Evolutionary conservation across 2,888 invertebrate species (phyloP), one percentile per base, ranked within the genome.

Genomic region (Andrena flavipes): DNA sequence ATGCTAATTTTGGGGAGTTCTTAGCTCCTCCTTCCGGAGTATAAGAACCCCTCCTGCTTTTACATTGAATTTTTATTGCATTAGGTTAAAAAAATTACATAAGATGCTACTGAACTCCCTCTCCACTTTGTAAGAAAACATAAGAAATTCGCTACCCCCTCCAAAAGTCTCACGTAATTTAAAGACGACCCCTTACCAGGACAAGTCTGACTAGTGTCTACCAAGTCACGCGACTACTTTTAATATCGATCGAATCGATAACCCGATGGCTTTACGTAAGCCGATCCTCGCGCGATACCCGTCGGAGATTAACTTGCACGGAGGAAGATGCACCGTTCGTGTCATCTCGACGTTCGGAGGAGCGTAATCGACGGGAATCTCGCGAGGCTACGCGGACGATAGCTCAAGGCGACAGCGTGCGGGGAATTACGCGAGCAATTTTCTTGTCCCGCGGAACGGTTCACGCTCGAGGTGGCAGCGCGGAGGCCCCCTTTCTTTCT

Each of bases 211-310:
- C 63, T 23, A 30, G 30, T 51, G 35, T 33, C 30, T 51, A 42
- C 42, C 42, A 42, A 42, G 42, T 16, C 4, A 4, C 42, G 42
- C 42, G 67, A 49, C 54, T 87, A 77, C 86, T 86, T 88, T 71
- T 86, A 82, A 62, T 29, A 65, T 20, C 71, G 80, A 86, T 88
- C 64, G 60, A 70, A 69, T 78, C 71, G 72, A 70, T 56, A 60
- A 63, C 30, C 51, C 42, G 16, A 42, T 26, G 5, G 16, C 48
- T 59, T 84, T 85, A 81, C 67, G 69, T 72, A 84, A 86, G 68
- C 5, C 29, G 16, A 23, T 60, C 59, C 20, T 62, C 60, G n/a
- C 35, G n/a, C 26, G 51, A 60, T 48, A 23, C 13, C 42, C 5
- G 16, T 42, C 70, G n/a, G 2, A 7, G 51, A 20, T 20, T 51